phyloP scores from a whole-genome alignment of 2,888 invertebrate species.

The Trisateles emortualis region DNA sequence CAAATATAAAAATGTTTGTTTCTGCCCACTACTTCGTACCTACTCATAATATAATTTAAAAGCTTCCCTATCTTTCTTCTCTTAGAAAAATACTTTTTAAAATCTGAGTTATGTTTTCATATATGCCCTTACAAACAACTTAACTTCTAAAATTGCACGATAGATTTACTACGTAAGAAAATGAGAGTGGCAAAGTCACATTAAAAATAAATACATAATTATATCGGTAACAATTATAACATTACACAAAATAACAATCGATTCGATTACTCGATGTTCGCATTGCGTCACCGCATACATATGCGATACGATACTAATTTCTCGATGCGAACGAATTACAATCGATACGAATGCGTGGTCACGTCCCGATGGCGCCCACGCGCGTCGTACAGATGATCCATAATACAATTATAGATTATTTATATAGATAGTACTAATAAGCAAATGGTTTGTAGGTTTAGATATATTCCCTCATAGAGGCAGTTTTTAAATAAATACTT shows the following conservation, averaged over 20 bases:
- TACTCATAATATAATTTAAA: too few species aligned
- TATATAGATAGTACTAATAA: slow-evolving; percentile 10
- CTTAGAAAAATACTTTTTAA: too few species aligned
- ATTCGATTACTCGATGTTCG: slow-evolving; percentile 11
- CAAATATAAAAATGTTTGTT: too few species aligned
- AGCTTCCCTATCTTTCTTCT: too few species aligned
- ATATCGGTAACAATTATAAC: slow-evolving; percentile 4
- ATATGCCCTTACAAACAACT: too few species aligned
- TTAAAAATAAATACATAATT: too few species aligned
- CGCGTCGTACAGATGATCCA: slow-evolving; percentile 78
- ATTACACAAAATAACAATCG: slow-evolving; percentile 2
- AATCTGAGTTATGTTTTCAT: too few species aligned
- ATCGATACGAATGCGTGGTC: slow-evolving; percentile 80
- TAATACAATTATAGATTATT: slow-evolving; percentile 82
- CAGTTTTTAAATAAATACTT: neutral
- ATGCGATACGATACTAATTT: slow-evolving; percentile 68
- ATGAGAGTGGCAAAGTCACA: too few species aligned
- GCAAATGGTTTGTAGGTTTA: neutral
- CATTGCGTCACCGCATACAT: slow-evolving; percentile 57
- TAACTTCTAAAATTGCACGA: too few species aligned
- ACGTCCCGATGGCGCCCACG: slow-evolving; percentile 84
- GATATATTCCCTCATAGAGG: slow-evolving; percentile 17
- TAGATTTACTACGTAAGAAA: too few species aligned
- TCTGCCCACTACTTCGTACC: too few species aligned
- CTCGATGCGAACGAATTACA: slow-evolving; percentile 76